Base-by-base conservation (phyloP, 1,140 invertebrate species). In the Cotesia glomerata region DNA sequence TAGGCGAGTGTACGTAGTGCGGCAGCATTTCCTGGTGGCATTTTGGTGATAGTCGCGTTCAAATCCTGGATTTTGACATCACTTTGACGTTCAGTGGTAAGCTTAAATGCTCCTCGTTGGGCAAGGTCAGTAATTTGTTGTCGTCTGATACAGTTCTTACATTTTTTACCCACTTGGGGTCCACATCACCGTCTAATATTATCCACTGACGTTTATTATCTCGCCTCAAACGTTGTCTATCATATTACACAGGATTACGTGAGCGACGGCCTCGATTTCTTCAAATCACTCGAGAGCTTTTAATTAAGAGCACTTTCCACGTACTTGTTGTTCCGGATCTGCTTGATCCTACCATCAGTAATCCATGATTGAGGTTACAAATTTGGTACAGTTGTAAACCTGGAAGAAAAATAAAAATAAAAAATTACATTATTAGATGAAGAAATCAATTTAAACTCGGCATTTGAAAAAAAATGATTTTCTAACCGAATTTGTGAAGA, bases 1-100 rank as follows among this genome's bases (percentile, higher is more conserved):
- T 91, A 14, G 98, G 98, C 73, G 97, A 99, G 88, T 99, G 99
- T 0, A 99, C 97, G 85, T 99, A 99, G 87, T 99, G 98, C 0
- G 98, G 98, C 86, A 99, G 98, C 96, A 99, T 99, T 85, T 99
- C 98, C 88, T 99, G 98, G 0, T 98, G 99, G 84, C 99, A 99
- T 64, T 93, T 90, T 99, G 11, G 98, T 98, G 66, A n/a, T n/a
- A n/a, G n/a, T 99, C 4, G 98, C 98, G 97, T 1, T 99, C 96
- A 99, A 87, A 88, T 99, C 98, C 91, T 99, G 97, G 1, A 99
- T 88, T 99, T 98, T 88, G 99, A 99, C 95, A 99, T 99, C 59
- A 99, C 95, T 75, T 98, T 89, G 54, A 99, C 98, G 88, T 99
- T 99, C 13, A 97, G 96, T 59, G 98, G 98, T 75, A 99, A 89